Conservation (phyloP, 37 sponge, comb jelly and placozoan species). For the Spongilla lacustris region DNA sequence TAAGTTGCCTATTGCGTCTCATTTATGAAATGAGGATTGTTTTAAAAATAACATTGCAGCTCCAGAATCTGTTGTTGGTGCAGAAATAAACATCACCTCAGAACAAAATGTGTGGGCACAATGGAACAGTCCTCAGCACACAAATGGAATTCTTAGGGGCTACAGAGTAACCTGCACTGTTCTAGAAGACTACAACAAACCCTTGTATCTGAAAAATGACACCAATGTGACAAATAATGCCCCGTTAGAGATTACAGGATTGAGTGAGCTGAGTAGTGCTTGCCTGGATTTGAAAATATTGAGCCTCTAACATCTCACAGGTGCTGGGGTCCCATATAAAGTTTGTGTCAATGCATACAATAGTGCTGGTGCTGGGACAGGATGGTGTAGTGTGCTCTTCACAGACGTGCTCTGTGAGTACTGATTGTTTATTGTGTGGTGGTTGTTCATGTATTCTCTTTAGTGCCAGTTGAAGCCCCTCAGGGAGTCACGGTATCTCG, state of each 20-base stretch:
- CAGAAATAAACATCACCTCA: neutral
- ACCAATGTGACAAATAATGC: neutral
- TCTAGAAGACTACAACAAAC: neutral
- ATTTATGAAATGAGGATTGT: neutral
- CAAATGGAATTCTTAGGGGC: neutral
- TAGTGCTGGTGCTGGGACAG: neutral
- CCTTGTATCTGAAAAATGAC: neutral
- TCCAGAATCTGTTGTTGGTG: neutral
- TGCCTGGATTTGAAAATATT: too few relatives aligned
- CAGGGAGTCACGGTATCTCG: neutral
- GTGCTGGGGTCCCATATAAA: neutral
- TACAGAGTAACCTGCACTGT: neutral
- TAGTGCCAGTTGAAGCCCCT: neutral
- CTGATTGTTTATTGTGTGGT: neutral
- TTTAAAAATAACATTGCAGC: too few relatives aligned
- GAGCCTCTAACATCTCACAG: neutral
- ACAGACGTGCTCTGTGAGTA: neutral
- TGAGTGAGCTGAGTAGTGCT: neutral
- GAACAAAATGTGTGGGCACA: neutral
- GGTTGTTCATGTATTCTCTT: too few relatives aligned
- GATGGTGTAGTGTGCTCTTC: neutral
- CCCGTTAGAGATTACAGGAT: neutral
- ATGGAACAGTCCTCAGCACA: neutral
- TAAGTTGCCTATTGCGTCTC: neutral
- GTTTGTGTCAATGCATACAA: neutral